Evolutionary conservation across 2,113 vertebrate species (phyloP), one percentile per base, ranked within the genome.

Genomic region (Gorsachius goisagi): DNA sequence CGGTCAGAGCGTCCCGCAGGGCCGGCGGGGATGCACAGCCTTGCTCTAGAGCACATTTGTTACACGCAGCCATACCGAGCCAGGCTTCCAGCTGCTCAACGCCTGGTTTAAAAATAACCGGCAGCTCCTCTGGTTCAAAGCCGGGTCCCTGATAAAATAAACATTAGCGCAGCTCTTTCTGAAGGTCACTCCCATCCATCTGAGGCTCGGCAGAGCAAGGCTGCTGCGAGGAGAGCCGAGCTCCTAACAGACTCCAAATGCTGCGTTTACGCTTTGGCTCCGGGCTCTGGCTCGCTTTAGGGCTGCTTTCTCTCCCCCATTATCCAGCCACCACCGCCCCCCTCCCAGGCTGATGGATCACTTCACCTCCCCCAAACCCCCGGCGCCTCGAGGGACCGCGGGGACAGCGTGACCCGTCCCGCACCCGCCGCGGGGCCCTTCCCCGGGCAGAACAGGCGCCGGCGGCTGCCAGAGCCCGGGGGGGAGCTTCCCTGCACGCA

Each of bases 161-260:
- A 91, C 93, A 85, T 82, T 66, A 95, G 93, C 93, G 44, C 76
- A 88, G 93, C 80, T 92, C 35, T 85, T 89, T 39, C 93, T 93
- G 96, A 96, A 96, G 96, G 95, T 93, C 95, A 92, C 88, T 79
- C 52, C 56, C 94, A 94, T 94, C 86, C 83, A 89, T 90, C 93
- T 73, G 74, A 77, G 80, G 35, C 86, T 58, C 32, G 0, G 58
- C 78, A 79, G 32, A 76, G 84, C 73, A 45, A 35, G 63, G 84
- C 94, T 79, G 86, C 86, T 63, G 23, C 0, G 8, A 52, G 1
- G 7, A 88, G 79, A 74, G 78, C 37, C 1, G 12, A 59, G 78
- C 84, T 88, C 14, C 0, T 28, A 28, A 28, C n/a, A 75, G 73
- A 27, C 55, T 76, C 85, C 66, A 72, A 55, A 62, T 0, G 5